A percentile compares a stretch with the other conserved stretches of the same genome.
Conservation (phyloP, 2,113 vertebrate genomes). For the Calypte anna region DNA sequence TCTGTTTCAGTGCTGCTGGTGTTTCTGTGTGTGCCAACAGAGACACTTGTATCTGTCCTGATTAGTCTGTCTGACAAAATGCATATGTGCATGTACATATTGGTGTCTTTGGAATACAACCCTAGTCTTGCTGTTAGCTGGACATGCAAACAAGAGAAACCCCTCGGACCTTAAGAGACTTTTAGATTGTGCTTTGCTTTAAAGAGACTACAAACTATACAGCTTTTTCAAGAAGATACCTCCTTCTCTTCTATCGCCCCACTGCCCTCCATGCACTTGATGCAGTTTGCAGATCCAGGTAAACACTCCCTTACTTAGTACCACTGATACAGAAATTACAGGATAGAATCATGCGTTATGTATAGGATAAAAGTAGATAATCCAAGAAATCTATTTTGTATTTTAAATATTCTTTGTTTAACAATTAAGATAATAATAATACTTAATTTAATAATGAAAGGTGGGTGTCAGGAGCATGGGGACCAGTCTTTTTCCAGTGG, state of each 20-base stretch:
- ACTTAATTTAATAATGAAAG: too few relatives aligned
- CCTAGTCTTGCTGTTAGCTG: background rate
- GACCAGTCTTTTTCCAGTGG: too few relatives aligned
- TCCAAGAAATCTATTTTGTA: background rate
- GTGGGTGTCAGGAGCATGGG: too few relatives aligned
- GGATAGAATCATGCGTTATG: background rate
- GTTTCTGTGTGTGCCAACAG: background rate
- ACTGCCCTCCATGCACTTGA: too few relatives aligned
- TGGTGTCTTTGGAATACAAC: background rate
- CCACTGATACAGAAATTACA: background rate
- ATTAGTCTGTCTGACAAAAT: background rate
- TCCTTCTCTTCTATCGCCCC: background rate
- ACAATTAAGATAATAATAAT: background rate
- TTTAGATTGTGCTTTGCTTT: background rate
- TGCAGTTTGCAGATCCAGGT: background rate
- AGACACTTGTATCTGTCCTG: background rate
- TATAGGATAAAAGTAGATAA: background rate
- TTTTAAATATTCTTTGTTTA: background rate
- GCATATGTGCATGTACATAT: rapidly evolving
- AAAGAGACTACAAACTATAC: background rate
- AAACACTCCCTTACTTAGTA: background rate
- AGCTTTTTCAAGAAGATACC: background rate
- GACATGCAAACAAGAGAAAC: background rate
- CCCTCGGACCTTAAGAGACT: background rate
- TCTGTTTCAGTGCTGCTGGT: background rate